Evolutionary conservation across 2,888 invertebrate genomes (phyloP), one percentile per base, ranked within the genome.

Genomic region (Tanypteryx hageni): DNA sequence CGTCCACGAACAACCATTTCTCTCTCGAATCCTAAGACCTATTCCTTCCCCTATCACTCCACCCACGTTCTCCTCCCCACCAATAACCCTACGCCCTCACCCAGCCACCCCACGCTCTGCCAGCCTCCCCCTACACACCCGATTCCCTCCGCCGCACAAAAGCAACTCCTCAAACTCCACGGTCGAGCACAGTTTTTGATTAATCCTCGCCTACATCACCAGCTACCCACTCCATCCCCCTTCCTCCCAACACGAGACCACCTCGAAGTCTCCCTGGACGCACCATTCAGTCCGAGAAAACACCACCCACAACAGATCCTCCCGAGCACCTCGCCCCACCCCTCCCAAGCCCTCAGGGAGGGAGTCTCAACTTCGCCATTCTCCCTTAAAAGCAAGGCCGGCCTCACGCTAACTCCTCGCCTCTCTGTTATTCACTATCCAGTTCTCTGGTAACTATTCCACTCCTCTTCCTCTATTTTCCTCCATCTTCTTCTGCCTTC

Each of bases 151-250:
- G 5, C 44, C 44, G 44, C 44, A 44, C 44, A 44, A 44, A 44
- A 44, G 44, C 44, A 44, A 44, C 44, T 44, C 44, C 44, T 44
- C 44, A 44, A 44, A 44, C 44, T 44, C 44, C 14, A 64, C 64
- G n/a, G 64, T 16, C 64, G 64, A 64, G 64, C 76, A 22, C 76
- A 27, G 22, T 22, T 76, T 76, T 76, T 76, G 22, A 76, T 76
- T 76, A 76, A 76, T 22, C 76, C 76, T 76, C 76, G 76, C 76
- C 76, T 27, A 76, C 76, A 76, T 76, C 76, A 76, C n/a, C 8
- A 27, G 11, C n/a, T 27, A 11, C 27, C 22, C 18, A 64, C 18
- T n/a, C 18, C n/a, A 64, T 64, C 7, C n/a, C 76, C 22, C n/a
- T 18, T 10, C 76, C 22, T 76, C 11, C n/a, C 76, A 13, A n/a